Conservation (phyloP, 1,140 invertebrate genomes). For the Dreissena polymorpha region DNA sequence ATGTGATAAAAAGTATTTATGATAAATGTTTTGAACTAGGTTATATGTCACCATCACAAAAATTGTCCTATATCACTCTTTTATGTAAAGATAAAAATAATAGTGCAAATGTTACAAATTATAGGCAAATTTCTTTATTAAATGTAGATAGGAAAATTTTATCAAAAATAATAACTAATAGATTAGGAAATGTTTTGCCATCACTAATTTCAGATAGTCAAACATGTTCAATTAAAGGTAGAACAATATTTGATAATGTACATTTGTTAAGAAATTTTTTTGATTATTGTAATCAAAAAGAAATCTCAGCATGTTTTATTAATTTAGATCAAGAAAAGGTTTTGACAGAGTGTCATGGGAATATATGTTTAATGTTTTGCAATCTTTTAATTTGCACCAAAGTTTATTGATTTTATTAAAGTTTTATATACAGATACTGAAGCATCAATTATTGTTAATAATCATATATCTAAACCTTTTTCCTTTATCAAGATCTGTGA, state of each 20-base stretch:
- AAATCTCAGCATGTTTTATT: constrained; percentile 45
- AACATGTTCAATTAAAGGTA: constrained; percentile 45
- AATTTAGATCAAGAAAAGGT: constrained; percentile 64
- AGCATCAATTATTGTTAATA: constrained; percentile 60
- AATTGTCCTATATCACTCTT: constrained; percentile 54
- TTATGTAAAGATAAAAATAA: constrained; percentile 58
- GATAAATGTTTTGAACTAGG: constrained; percentile 44
- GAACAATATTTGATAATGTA: constrained; percentile 63
- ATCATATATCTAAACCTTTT: constrained; percentile 67
- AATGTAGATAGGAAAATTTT: constrained; percentile 64
- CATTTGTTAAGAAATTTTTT: constrained; percentile 60
- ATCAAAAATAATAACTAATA: constrained; percentile 56
- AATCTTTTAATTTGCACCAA: constrained; percentile 48
- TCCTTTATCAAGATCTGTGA: constrained; percentile 69
- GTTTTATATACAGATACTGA: constrained; percentile 56
- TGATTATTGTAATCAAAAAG: constrained; percentile 60
- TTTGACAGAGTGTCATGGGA: constrained; percentile 61
- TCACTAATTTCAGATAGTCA: constrained; percentile 53
- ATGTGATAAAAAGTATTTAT: constrained; percentile 42
- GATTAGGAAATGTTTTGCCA: constrained; percentile 39
- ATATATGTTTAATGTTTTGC: constrained; percentile 55
- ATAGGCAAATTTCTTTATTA: constrained; percentile 59
- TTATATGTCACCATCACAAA: constrained; percentile 47
- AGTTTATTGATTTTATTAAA: constrained; percentile 61
- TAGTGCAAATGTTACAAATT: constrained; percentile 45